These are phyloP conservation scores for Choristoneura rosaceana DNA, from an alignment of 2,888 invertebrate species.

Conservation along the genomic window DNA sequence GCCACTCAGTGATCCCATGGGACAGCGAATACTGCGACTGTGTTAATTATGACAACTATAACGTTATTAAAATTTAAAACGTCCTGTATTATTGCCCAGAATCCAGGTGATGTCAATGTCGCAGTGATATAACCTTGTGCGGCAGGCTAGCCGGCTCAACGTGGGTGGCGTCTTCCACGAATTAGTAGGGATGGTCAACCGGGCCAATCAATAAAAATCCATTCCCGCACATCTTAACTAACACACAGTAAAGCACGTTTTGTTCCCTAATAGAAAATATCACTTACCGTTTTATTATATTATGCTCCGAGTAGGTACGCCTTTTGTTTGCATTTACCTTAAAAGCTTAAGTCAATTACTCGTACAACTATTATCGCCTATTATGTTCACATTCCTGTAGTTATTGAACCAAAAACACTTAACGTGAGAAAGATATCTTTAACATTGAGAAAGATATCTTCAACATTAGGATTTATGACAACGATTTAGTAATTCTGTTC, in stretches of 20 bases:
- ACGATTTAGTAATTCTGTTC: neutral
- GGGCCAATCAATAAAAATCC: conserved; percentile 44
- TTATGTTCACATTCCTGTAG: conserved; percentile 23
- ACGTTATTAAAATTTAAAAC: conserved; percentile 1
- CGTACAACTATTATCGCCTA: conserved; percentile 13
- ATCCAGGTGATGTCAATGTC: conserved; percentile 38
- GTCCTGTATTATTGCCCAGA: neutral
- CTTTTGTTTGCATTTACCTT: conserved; percentile 23
- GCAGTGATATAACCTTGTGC: conserved; percentile 37
- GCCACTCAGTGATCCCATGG: neutral
- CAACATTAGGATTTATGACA: neutral
- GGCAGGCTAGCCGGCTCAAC: conserved; percentile 56
- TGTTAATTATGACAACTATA: neutral
- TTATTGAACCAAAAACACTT: conserved; percentile 8
- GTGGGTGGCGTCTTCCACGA: conserved; percentile 81
- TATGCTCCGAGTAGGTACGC: neutral
- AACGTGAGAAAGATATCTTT: neutral
- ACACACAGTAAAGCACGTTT: neutral
- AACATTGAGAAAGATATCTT: neutral
- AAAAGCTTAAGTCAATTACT: conserved; percentile 29
- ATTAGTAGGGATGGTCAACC: conserved; percentile 66
- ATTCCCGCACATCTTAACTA: conserved; percentile 14
- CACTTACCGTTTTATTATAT: conserved; percentile 1
- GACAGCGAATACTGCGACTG: too few species aligned
- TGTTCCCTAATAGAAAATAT: neutral